phyloP scores from a whole-genome alignment of 2,888 invertebrate genomes.

The Spilarctia lutea region DNA sequence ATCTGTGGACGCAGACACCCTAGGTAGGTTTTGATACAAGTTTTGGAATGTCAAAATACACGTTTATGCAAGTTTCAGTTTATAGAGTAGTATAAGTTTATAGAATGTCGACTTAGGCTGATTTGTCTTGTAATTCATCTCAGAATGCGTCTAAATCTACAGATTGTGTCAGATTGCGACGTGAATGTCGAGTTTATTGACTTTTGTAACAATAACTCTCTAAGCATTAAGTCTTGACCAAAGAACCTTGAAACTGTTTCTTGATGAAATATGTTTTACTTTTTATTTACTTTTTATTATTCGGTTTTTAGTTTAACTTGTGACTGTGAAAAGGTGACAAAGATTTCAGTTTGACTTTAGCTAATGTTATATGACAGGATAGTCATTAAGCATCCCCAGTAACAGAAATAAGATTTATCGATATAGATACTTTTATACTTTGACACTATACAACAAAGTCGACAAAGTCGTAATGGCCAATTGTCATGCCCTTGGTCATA shows the following conservation, averaged over 20 bases:
- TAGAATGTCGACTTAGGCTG: too few species aligned
- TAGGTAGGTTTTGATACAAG: too few species aligned
- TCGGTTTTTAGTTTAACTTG: background rate
- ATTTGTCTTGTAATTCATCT: background rate
- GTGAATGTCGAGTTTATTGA: slow-evolving; percentile 9
- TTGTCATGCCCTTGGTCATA: too few species aligned
- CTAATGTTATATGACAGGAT: background rate
- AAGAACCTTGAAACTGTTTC: background rate
- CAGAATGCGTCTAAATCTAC: background rate
- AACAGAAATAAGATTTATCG: too few species aligned
- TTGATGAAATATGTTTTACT: background rate
- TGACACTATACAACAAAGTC: too few species aligned
- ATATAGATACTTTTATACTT: too few species aligned
- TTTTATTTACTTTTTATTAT: background rate
- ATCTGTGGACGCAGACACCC: too few species aligned
- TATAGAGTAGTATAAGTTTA: too few species aligned
- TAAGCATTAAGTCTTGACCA: background rate
- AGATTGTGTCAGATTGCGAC: background rate
- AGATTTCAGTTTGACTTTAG: background rate
- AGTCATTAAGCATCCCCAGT: background rate
- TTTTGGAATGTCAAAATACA: too few species aligned
- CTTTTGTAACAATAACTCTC: background rate
- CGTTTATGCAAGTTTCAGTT: too few species aligned
- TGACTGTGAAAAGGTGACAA: background rate
- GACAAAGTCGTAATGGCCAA: too few species aligned